Evolutionary conservation across 2,113 vertebrate species (phyloP).

Genomic region (Capreolus pygargus): DNA sequence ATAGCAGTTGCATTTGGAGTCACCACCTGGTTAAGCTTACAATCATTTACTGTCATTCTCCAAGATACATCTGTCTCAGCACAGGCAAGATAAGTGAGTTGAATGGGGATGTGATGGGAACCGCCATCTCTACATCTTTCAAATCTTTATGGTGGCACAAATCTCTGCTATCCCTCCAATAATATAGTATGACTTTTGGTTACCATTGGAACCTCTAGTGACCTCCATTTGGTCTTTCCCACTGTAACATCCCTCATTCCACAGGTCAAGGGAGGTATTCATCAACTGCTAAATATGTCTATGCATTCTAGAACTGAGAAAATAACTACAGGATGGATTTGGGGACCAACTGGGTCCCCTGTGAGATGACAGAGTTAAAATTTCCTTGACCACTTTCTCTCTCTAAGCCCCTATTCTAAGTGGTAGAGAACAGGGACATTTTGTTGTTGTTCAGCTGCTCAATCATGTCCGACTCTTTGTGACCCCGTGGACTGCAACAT

Average conservation of each 20-base stretch:
- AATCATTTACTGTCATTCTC: neutral
- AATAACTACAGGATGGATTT: neutral
- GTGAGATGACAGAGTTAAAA: neutral
- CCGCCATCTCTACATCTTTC: neutral
- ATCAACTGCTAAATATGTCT: neutral
- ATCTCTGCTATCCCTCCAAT: neutral
- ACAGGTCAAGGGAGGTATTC: neutral
- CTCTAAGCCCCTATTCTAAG: neutral
- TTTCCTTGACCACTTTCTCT: neutral
- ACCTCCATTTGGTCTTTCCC: neutral
- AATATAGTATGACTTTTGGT: neutral
- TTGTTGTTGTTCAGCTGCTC: neutral
- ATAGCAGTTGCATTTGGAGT: neutral
- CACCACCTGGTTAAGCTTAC: neutral
- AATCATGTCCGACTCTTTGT: neutral
- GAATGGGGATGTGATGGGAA: neutral
- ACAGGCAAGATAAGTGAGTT: neutral
- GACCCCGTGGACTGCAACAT: fast-evolving
- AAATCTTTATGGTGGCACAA: neutral
- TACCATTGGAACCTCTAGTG: neutral
- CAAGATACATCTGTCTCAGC: neutral
- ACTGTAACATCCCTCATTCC: neutral
- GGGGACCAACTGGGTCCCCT: neutral
- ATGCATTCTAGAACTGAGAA: neutral
- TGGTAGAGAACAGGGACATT: neutral